Evolutionary conservation across 2,797 vertebrate genomes (phyloP), one percentile per base, ranked within the genome.

Genomic region (Thripadectes ignobilis): DNA sequence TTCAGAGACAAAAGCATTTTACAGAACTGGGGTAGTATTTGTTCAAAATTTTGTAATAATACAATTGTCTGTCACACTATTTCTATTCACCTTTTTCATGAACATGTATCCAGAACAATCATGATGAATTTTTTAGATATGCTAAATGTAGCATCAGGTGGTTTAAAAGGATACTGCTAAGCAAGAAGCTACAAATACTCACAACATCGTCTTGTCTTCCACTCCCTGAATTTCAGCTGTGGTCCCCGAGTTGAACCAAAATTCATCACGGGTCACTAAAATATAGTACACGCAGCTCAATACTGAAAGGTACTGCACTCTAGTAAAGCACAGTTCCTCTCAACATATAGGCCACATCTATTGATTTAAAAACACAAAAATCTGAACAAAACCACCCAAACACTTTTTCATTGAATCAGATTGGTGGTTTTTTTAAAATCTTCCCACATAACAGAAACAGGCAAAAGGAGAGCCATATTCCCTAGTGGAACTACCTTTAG

Each of bases 371-470:
- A 48, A 32, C 38, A 19, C 8, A 36, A 13, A 21, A 73, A 30
- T 14, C 4, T 38, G n/a, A 36, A 43, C 7, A 11, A 32, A 29
- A 43, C 5, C 12, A 27, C 2, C 10, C 23, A 49, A 36, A 15
- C 2, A 43, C 45, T 74, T 75, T 61, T 75, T 68, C 30, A 62
- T 30, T 67, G 7, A 57, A 19, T 63, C 14, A 51, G 14, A 30
- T 58, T 32, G 45, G 10, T 5, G 1, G 0, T 3, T 23, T 21
- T 66, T 54, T n/a, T 55, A 14, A 1, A 22, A 49, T 38, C 15
- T 48, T 49, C 29, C 10, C 11, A 51, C 15, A 7, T 26, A 74
- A 30, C 20, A 43, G 49, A 57, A 58, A 27, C 30, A 34, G 9
- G 12, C 38, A 52, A 67, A 3, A 49, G 9, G 7, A 73, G 10